Base-by-base conservation (phyloP, 2,797 vertebrate genomes). In the Danio kyathit region DNA sequence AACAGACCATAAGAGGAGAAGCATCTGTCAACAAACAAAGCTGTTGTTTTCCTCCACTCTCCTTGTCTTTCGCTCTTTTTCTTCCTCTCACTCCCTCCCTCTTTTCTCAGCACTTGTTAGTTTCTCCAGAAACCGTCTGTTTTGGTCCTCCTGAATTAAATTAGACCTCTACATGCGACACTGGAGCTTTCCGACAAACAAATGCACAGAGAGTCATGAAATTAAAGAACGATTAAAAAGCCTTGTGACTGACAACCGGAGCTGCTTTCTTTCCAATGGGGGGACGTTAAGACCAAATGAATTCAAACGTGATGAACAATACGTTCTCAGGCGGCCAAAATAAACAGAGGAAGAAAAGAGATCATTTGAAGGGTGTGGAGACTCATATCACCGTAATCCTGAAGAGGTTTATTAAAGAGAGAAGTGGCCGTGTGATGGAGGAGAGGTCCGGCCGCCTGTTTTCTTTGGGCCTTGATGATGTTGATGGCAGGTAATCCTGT, bases 1-100 rank as follows among this genome's bases (percentile, higher is more conserved):
- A 98, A 97, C 93, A 94, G 95, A 97, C 95, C 96, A 97, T 96
- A 96, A 96, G 95, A 92, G 95, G 88, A 92, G 94, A 94, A 95
- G 93, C 97, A 97, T 98, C 96, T 98, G 97, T 98, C 96, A 99
- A 98, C 96, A 98, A 98, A 98, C 96, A 97, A 97, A 98, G 96
- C 96, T 98, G 95, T 95, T 96, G 96, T 95, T 96, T 95, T 96
- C 95, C 94, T 93, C 95, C 96, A 94, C 97, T 97, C 94, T 94
- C 91, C 93, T 93, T 95, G 95, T 95, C 96, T 96, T 94, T 94
- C 94, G 19, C 59, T 61, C 72, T 95, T 94, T 92, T 92, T 93
- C 95, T 96, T 96, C 96, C 94, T 94, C 94, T 19, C 64, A 11
- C 73, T 95, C 94, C 92, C 94, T 94, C 95, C 96, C 97, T 96